These are phyloP conservation scores for Thaumetopoea pityocampa DNA, from an alignment of 1,140 invertebrate genomes.

Conservation along the genomic window DNA sequence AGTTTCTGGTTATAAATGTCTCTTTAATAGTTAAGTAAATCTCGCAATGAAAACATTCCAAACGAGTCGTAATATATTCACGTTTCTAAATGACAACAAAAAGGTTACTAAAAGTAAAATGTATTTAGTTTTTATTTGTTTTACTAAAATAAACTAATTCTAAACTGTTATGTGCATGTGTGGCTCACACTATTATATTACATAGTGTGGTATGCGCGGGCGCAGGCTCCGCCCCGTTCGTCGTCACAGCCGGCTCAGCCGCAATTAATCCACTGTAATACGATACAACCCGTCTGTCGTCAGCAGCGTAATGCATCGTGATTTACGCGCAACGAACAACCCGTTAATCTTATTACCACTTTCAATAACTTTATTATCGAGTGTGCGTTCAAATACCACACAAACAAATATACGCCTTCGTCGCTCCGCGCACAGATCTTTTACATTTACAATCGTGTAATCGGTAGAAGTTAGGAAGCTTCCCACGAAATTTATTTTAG, in stretches of 20 bases:
- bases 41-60: no score
- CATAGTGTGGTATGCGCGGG: slow-evolving; percentile 17
- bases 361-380: slow-evolving; percentile 70
- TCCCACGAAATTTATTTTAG: slow-evolving; percentile 62
- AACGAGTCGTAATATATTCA: no score
- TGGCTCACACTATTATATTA: background rate
- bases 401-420: slow-evolving; percentile 48
- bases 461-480: slow-evolving; percentile 39
- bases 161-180: no score
- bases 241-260: slow-evolving; percentile 36
- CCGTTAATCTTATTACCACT: slow-evolving; percentile 72
- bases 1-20: no score
- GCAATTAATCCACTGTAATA: slow-evolving; percentile 67
- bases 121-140: no score
- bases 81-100: no score
- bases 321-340: slow-evolving; percentile 60
- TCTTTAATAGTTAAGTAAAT: no score
- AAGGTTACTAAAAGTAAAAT: no score
- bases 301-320: slow-evolving; percentile 64
- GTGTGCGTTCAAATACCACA: slow-evolving; percentile 25
- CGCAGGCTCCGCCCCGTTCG: slow-evolving; percentile 34
- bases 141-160: no score
- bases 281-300: slow-evolving; percentile 60
- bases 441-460: slow-evolving; percentile 27
- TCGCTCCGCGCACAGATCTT: slow-evolving; percentile 29